Evolutionary conservation across 2,888 invertebrate species (phyloP), one percentile per base, ranked within the genome.

Genomic region (Deroplatys truncata): DNA sequence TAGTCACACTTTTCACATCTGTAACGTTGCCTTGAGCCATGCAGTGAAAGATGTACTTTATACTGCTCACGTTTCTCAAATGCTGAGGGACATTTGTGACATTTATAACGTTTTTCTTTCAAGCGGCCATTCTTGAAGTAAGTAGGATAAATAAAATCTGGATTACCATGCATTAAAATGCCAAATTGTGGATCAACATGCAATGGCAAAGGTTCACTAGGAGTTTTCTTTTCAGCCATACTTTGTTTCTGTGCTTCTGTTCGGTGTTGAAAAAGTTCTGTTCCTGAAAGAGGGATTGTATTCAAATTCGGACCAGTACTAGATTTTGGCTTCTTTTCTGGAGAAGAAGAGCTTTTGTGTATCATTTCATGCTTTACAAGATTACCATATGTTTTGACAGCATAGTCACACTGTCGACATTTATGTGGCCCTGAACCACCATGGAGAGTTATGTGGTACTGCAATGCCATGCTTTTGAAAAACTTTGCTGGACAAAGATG

Each of bases 51-150:
- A 93, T 98, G 98, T 43, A 97, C 96, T 93, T 97, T 96, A 93
- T 97, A 98, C 93, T 98, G 97, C 92, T 97, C 96, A 83, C 97
- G 94, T 93, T 98, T 98, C 92, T 97, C 97, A 93, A 98, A 98
- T 0, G 97, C 97, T 85, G 97, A 97, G 0, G 98, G 98, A 92
- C 98, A 98, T 93, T 97, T 97, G 92, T 96, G 96, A 93, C 97
- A 97, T 93, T 97, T 97, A 93, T 97, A 97, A 8, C 97, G 95
- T 92, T 97, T 97, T 92, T 97, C 96, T 92, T 96, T 97, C 92
- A 96, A 94, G 7, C 96, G 94, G 0, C 97, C 97, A 92, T 97
- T 97, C 93, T 96, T 96, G 90, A 97, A 92, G 91, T 96, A 96
- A 0, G 96, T 96, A 1, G 97, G 97, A 92, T 97, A 97, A 88